A percentile compares a stretch with the other conserved stretches of the same genome.
These are phyloP conservation scores for Drosophila vallismaia DNA, from an alignment of 2,888 invertebrate species.

Conservation along the genomic window DNA sequence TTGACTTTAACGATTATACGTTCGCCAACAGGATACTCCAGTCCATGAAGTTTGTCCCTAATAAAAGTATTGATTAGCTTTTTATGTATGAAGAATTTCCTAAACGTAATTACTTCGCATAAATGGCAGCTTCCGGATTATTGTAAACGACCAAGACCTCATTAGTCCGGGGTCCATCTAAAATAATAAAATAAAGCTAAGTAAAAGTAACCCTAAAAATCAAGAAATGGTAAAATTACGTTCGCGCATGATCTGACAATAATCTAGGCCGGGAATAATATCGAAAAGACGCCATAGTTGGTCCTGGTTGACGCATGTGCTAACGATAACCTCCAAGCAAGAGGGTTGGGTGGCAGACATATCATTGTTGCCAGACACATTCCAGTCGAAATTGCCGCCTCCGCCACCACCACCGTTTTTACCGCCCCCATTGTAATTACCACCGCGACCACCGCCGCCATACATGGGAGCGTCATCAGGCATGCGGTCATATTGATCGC, in stretches of 20 bases:
- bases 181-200: neutral
- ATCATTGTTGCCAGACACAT: slow-evolving; percentile 73
- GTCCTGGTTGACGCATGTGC: slow-evolving; percentile 88
- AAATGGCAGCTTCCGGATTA: slow-evolving; percentile 88
- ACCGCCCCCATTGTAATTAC: slow-evolving; percentile 62
- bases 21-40: slow-evolving; percentile 96
- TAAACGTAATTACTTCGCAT: slow-evolving; percentile 82
- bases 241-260: slow-evolving; percentile 85
- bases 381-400: slow-evolving; percentile 65
- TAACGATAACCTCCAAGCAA: slow-evolving; percentile 89
- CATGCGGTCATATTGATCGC: slow-evolving; percentile 77
- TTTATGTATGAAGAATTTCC: neutral
- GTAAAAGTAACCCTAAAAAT: neutral
- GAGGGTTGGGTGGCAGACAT: slow-evolving; percentile 84
- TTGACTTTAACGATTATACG: slow-evolving; percentile 86
- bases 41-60: slow-evolving; percentile 93
- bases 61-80: neutral
- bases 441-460: slow-evolving; percentile 65
- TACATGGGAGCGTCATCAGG: slow-evolving; percentile 74
- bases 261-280: slow-evolving; percentile 91
- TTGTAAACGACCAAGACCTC: slow-evolving; percentile 89
- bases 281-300: slow-evolving; percentile 94
- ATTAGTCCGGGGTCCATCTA: slow-evolving; percentile 82
- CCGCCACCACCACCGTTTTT: slow-evolving; percentile 5
- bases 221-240: slow-evolving; percentile 65